Base-by-base conservation (phyloP, 2,113 vertebrate species). In the Plectropomus leopardus region DNA sequence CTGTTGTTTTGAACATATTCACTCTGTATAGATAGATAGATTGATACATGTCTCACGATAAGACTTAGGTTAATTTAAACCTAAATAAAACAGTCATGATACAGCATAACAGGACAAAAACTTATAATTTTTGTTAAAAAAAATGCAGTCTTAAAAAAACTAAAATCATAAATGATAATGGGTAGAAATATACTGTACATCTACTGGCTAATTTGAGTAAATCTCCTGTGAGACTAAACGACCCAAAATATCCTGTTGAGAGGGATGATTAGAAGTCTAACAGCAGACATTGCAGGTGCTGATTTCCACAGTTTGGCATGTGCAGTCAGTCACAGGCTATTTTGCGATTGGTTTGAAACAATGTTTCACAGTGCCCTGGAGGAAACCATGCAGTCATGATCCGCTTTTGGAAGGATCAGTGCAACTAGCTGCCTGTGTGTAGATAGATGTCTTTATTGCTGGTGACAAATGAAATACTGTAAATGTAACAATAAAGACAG, bases 331-430 rank as follows among this genome's bases (percentile, higher is more conserved):
- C n/a, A 30, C 17, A 70, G n/a, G n/a, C n/a, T n/a, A n/a, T n/a
- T n/a, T n/a, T n/a, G n/a, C n/a, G n/a, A 64, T 78, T 42, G 24
- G 40, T 74, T 58, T 55, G 36, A 40, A 59, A 75, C 68, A 47
- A 40, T 40, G 36, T 10, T 11, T 40, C 36, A 76, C 10, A 32
- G 64, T n/a, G 59, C 6, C 44, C 36, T 53, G 19, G 28, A 55
- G 32, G 34, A 34, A 40, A 40, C 7, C 36, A 40, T n/a, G n/a
- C n/a, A n/a, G n/a, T n/a, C n/a, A n/a, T n/a, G n/a, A n/a, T n/a
- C n/a, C n/a, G n/a, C n/a, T n/a, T n/a, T n/a, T n/a, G n/a, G n/a
- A n/a, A n/a, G 55, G 42, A 84, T 45, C 53, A 10, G 30, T 15
- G 21, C 26, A 75, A 50, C 21, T 50, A 26, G 9, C 47, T 30